phyloP scores from a whole-genome alignment of 2,797 vertebrate species.

The Clarias pachynema region DNA sequence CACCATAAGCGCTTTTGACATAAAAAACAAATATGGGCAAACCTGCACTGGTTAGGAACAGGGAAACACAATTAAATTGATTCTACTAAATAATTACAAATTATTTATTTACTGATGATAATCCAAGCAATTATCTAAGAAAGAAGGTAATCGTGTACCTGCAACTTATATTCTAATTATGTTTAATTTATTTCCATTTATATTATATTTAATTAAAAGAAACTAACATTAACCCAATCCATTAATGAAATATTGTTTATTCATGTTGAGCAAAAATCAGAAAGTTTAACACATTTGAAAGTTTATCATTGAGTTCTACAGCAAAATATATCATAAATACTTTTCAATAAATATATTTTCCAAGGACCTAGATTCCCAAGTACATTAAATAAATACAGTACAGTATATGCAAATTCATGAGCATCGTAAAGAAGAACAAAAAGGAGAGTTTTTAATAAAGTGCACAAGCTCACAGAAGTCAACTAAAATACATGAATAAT shows the following conservation, averaged over 20 bases:
- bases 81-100: background rate
- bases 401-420: background rate
- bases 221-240: background rate
- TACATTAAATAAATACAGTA: background rate
- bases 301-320: background rate
- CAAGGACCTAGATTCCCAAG: background rate
- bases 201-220: background rate
- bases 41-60: background rate
- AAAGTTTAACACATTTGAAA: background rate
- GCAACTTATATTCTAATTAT: background rate
- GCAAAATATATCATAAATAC: background rate
- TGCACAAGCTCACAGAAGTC: background rate
- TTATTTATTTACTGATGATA: too few relatives aligned
- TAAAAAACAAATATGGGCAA: background rate
- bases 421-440: background rate
- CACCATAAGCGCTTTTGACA: background rate
- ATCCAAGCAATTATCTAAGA: background rate
- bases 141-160: background rate
- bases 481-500: background rate
- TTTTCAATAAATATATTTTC: constrained; percentile 2
- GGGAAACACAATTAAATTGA: background rate
- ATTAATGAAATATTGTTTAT: background rate
- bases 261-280: background rate
- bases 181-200: background rate
- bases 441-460: background rate